These are phyloP conservation scores for Colinus virginianus DNA, from an alignment of 2,113 vertebrate genomes.

Conservation along the genomic window DNA sequence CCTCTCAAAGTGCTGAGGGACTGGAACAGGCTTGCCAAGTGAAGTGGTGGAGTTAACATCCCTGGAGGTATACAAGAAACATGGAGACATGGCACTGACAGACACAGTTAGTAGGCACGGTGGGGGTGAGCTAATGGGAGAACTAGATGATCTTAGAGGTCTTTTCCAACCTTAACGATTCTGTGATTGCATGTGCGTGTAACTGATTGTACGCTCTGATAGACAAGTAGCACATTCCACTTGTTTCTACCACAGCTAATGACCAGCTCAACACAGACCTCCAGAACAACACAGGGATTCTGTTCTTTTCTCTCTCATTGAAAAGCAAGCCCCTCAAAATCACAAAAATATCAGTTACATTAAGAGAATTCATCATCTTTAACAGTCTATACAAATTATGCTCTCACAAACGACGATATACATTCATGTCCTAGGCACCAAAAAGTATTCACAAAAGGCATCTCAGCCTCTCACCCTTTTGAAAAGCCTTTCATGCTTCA, in stretches of 20 bases:
- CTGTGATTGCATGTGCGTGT: neutral
- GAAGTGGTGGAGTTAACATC: neutral
- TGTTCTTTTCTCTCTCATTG: neutral
- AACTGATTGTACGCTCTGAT: fast-evolving
- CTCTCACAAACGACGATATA: neutral
- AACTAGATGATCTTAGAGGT: neutral
- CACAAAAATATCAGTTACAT: neutral
- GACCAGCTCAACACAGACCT: neutral
- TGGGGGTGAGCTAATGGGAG: too few relatives aligned
- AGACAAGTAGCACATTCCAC: neutral
- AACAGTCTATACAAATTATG: neutral
- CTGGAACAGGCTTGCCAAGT: neutral
- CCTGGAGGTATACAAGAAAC: neutral
- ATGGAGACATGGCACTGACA: neutral
- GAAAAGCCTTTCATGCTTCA: neutral
- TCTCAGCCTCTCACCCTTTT: neutral
- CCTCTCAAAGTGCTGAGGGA: neutral
- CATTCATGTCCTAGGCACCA: neutral
- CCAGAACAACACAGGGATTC: neutral
- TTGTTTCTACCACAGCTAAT: neutral
- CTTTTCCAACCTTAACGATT: neutral
- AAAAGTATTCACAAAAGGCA: constrained; percentile 8
- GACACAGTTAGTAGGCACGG: too few relatives aligned
- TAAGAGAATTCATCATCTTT: neutral
- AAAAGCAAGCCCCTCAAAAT: neutral